Percentiles rank a stretch among this genome's conserved stretches.
phyloP scores from a whole-genome alignment of 2,888 invertebrate species.

The Lottia gigantea region DNA sequence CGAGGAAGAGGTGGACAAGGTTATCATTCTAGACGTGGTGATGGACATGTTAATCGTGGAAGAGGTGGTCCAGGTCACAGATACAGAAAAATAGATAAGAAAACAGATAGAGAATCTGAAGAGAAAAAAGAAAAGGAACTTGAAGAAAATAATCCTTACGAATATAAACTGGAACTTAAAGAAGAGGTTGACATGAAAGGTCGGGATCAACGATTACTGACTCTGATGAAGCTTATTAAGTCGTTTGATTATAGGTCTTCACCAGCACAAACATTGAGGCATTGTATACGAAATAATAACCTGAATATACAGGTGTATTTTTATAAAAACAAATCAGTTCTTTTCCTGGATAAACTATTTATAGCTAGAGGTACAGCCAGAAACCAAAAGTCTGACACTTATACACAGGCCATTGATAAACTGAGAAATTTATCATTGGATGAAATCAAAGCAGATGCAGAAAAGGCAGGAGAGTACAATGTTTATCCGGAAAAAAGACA shows the following conservation, averaged over 20 bases:
- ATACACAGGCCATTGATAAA: not conserved
- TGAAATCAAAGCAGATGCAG: not conserved
- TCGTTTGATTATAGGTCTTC: not conserved
- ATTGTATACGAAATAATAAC: not conserved
- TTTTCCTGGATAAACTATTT: not conserved
- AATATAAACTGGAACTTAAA: too few relatives aligned
- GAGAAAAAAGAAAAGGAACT: too few relatives aligned
- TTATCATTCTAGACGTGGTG: too few relatives aligned
- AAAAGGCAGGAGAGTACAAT: not conserved
- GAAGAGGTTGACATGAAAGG: not conserved
- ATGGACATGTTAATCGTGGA: not conserved
- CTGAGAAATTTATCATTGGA: not conserved
- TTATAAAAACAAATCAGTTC: not conserved
- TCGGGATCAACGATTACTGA: not conserved
- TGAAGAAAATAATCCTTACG: too few relatives aligned
- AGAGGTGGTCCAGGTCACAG: not conserved
- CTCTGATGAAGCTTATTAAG: not conserved
- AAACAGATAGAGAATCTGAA: not conserved
- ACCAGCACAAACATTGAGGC: not conserved
- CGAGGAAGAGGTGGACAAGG: too few relatives aligned
- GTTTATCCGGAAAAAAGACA: not conserved
- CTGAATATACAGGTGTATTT: not conserved
- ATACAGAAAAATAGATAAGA: not conserved
- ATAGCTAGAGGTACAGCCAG: not conserved
- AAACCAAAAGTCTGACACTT: not conserved